Conservation (phyloP, 2,113 vertebrate species). For the Cephalopterus ornatus region DNA sequence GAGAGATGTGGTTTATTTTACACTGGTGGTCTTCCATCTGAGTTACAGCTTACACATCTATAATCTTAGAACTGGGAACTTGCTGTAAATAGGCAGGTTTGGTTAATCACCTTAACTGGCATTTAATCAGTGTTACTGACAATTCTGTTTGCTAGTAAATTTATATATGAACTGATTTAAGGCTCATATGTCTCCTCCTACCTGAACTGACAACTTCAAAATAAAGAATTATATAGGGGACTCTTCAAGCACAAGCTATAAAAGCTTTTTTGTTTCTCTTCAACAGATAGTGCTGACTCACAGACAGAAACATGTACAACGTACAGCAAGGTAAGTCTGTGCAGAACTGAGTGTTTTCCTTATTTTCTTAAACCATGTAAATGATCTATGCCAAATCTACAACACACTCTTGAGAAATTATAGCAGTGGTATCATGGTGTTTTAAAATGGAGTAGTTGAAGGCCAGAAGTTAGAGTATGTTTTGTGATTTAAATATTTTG, state of each 20-base stretch:
- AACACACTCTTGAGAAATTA: neutral
- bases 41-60: neutral
- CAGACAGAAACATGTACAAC: constrained; percentile 90
- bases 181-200: neutral
- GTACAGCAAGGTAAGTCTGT: constrained; percentile 89
- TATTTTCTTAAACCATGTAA: neutral
- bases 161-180: too few relatives aligned
- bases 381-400: neutral
- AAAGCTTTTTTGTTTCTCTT: neutral
- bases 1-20: neutral
- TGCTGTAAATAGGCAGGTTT: neutral
- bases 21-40: neutral
- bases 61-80: neutral
- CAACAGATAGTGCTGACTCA: constrained; percentile 81
- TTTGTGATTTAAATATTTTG: neutral
- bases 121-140: neutral
- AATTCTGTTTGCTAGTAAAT: neutral
- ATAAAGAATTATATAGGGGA: neutral
- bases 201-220: neutral
- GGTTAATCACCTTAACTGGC: neutral
- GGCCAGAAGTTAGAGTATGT: neutral
- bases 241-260: neutral
- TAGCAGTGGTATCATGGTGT: neutral
- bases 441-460: neutral
- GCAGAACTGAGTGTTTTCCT: neutral